Percentiles rank a stretch among this genome's conserved stretches.
phyloP scores from a whole-genome alignment of 2,797 vertebrate genomes.

The Psittacula derbiana region DNA sequence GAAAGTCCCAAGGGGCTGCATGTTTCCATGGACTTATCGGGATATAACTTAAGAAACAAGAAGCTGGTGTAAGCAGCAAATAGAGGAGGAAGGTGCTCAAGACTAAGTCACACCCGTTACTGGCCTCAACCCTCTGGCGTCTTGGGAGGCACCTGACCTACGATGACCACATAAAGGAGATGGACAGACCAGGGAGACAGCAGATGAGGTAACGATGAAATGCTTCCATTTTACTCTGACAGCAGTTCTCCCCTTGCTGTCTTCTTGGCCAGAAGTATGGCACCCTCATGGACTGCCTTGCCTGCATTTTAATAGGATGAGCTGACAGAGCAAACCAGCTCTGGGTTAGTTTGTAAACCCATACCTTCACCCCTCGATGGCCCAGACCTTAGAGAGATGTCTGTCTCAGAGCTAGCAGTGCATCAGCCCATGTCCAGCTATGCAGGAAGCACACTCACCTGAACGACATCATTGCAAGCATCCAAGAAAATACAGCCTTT shows the following conservation, averaged over 20 bases:
- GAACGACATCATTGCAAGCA: constrained; percentile 92
- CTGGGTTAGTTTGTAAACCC: neutral
- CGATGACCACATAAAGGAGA: neutral
- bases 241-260: neutral
- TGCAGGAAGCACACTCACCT: constrained; percentile 74
- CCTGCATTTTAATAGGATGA: neutral
- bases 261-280: neutral
- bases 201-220: neutral
- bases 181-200: neutral
- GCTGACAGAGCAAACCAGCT: neutral
- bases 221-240: neutral
- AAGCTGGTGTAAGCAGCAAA: neutral
- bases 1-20: neutral
- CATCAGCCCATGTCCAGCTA: accelerated
- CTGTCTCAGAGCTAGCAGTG: neutral
- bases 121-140: neutral
- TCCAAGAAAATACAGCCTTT: constrained; percentile 98
- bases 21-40: neutral
- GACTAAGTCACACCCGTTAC: neutral
- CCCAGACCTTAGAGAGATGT: neutral
- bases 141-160: neutral
- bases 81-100: neutral
- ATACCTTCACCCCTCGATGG: neutral
- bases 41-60: neutral
- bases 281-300: neutral